Evolutionary conservation across 2,888 invertebrate genomes (phyloP).

Genomic region (Panorpa germanica): DNA sequence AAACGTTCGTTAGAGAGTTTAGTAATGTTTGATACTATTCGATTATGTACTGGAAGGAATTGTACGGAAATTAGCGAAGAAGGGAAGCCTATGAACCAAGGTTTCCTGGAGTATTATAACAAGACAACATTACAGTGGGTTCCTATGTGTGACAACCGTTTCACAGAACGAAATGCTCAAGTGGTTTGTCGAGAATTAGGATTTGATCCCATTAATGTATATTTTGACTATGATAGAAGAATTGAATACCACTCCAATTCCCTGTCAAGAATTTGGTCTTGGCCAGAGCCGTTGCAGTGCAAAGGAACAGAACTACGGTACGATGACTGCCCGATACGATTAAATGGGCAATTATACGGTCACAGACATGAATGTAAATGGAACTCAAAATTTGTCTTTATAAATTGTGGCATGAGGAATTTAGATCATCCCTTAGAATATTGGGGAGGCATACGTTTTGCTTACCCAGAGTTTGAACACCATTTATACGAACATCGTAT

Average conservation of each 20-base stretch:
- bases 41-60: slow-evolving; percentile 60
- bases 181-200: slow-evolving; percentile 91
- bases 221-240: slow-evolving; percentile 67
- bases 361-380: slow-evolving; percentile 72
- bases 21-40: slow-evolving; percentile 38
- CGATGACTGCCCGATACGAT: slow-evolving; percentile 68
- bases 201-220: slow-evolving; percentile 72
- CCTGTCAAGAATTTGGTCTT: slow-evolving; percentile 74
- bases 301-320: slow-evolving; percentile 54
- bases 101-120: slow-evolving; percentile 91
- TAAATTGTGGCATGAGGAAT: slow-evolving; percentile 68
- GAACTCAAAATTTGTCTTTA: slow-evolving; percentile 82
- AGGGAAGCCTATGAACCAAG: slow-evolving; percentile 40
- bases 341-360: slow-evolving; percentile 79
- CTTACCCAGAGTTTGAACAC: slow-evolving; percentile 78
- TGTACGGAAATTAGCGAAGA: slow-evolving; percentile 38
- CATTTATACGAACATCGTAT: slow-evolving; percentile 62
- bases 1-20: slow-evolving; percentile 36
- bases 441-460: slow-evolving; percentile 95
- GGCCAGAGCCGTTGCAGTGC: slow-evolving; percentile 85
- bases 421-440: slow-evolving; percentile 45
- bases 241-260: slow-evolving; percentile 82
- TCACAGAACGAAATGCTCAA: slow-evolving; percentile 91
- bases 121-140: slow-evolving; percentile 91
- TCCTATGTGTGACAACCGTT: slow-evolving; percentile 86